Percentiles rank a stretch among this genome's conserved stretches.
Evolutionary conservation across 2,888 invertebrate species (phyloP).

Genomic region (Selenia dentaria): DNA sequence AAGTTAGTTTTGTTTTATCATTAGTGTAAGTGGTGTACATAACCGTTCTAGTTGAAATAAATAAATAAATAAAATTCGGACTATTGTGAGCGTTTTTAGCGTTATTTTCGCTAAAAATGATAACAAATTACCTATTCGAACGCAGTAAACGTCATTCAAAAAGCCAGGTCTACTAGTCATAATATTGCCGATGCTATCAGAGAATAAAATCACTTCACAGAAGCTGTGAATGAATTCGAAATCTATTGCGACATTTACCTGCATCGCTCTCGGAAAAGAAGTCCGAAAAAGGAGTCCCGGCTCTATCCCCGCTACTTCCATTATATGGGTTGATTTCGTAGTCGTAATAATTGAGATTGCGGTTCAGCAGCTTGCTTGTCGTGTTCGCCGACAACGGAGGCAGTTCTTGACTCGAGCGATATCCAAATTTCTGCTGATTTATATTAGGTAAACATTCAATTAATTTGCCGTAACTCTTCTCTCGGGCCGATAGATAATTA

Average conservation of each 20-base stretch:
- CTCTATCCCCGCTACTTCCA: constrained; percentile 58
- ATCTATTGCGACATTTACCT: constrained; percentile 54
- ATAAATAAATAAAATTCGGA: too few species aligned
- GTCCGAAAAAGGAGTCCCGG: constrained; percentile 73
- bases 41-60: too few species aligned
- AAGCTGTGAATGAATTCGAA: too few species aligned
- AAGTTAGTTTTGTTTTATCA: too few species aligned
- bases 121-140: too few species aligned
- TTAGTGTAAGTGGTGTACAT: too few species aligned
- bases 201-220: too few species aligned
- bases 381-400: constrained; percentile 66
- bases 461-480: constrained; percentile 66
- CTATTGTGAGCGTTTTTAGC: too few species aligned
- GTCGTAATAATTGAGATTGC: constrained; percentile 67
- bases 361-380: constrained; percentile 57
- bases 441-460: constrained; percentile 73
- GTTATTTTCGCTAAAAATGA: too few species aligned
- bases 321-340: constrained; percentile 58
- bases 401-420: constrained; percentile 57
- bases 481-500: constrained; percentile 71
- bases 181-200: too few species aligned
- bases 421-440: constrained; percentile 64
- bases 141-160: too few species aligned
- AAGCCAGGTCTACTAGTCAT: too few species aligned
- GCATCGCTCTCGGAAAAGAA: constrained; percentile 77